Evolutionary conservation across 2,797 vertebrate species (phyloP).

Genomic region (Hozukius guyotensis): DNA sequence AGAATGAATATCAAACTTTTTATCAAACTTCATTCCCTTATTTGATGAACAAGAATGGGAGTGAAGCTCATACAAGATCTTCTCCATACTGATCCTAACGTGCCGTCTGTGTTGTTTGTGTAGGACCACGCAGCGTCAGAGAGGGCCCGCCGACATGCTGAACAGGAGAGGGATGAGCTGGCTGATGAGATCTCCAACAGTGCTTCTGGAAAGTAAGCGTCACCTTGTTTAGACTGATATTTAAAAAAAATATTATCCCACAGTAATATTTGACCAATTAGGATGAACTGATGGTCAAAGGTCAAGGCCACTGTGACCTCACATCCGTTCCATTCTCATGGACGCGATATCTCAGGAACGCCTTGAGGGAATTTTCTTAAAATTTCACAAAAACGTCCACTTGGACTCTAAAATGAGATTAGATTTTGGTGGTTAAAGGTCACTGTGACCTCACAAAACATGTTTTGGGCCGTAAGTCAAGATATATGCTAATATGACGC

Average conservation of each 20-base stretch:
- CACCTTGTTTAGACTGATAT: neutral
- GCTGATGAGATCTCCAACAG: constrained; percentile 96
- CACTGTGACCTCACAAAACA: too few species aligned
- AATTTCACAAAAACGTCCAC: too few species aligned
- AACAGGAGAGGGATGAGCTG: constrained; percentile 95
- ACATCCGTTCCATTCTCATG: too few species aligned
- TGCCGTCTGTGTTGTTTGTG: neutral
- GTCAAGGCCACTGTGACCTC: too few species aligned
- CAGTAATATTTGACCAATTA: neutral
- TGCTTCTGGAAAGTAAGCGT: constrained; percentile 94
- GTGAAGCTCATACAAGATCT: neutral
- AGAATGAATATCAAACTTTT: neutral
- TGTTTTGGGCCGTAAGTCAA: too few species aligned
- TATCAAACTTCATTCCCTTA: neutral
- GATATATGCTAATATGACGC: too few species aligned
- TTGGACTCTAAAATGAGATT: too few species aligned
- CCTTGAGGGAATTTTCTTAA: too few species aligned
- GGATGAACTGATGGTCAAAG: too few species aligned
- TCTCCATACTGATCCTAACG: neutral
- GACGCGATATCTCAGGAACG: too few species aligned
- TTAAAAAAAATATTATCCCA: neutral
- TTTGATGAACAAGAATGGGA: neutral
- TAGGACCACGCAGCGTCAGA: constrained; percentile 95
- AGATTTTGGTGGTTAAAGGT: too few species aligned
- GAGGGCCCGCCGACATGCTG: constrained; percentile 92